A percentile compares a stretch with the other conserved stretches of the same genome.
phyloP scores from a whole-genome alignment of 92 coral and sea anemone species.

The Bergia puertoricense region DNA sequence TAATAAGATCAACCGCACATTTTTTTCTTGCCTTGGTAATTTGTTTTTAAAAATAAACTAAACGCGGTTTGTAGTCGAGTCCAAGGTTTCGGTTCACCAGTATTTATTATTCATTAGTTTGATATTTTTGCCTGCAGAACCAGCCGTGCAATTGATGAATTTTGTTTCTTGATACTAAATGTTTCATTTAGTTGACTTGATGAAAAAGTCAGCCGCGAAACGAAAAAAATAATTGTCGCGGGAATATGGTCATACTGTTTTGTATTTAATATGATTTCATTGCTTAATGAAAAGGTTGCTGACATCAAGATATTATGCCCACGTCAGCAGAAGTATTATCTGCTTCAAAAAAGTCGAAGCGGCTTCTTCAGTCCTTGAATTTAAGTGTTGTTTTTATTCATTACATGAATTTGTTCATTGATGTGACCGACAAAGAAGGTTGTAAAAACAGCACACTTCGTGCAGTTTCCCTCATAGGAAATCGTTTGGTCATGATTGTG shows the following conservation, averaged over 20 bases:
- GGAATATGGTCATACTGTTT: not conserved
- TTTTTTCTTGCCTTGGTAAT: conserved; percentile 12
- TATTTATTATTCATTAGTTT: conserved; percentile 66
- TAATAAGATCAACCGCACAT: not conserved
- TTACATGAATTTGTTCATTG: not conserved
- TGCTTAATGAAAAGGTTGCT: not conserved
- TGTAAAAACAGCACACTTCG: not conserved
- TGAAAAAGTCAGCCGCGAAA: not conserved
- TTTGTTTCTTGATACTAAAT: not conserved
- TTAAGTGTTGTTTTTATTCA: not conserved
- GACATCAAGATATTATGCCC: conserved; percentile 15
- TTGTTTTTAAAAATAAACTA: conserved; percentile 14
- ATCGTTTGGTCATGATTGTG: not conserved
- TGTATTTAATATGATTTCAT: conserved; percentile 2
- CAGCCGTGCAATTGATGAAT: conserved; percentile 27
- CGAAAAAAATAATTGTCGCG: not conserved
- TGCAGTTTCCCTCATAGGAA: conserved; percentile 8
- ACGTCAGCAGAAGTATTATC: not conserved
- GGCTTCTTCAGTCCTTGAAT: not conserved
- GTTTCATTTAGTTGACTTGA: conserved; percentile 1
- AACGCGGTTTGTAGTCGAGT: conserved; percentile 22
- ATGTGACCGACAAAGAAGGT: conserved; percentile 13
- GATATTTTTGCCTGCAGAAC: conserved; percentile 51
- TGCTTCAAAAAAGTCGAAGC: not conserved
- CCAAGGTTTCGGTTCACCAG: conserved; percentile 52